Base-by-base conservation (phyloP, 2,888 invertebrate genomes). In the Nomada hirtipes region DNA sequence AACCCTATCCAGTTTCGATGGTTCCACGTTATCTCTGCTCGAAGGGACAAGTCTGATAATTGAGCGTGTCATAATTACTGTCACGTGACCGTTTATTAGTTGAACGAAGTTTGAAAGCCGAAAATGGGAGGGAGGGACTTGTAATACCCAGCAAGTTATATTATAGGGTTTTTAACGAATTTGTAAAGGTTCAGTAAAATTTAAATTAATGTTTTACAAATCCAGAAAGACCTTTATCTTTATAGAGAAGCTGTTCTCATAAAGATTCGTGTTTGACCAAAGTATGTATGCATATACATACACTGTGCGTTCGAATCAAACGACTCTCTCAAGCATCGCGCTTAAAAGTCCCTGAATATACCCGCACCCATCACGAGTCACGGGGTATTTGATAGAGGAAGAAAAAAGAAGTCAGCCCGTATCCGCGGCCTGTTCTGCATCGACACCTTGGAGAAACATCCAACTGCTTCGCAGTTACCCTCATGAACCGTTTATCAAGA, bases 391-490 rank as follows among this genome's bases (percentile, higher is more conserved):
- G 83, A 81, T 82, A 76, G 60, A 61, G 88, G 36, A 85, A 86
- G 83, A 79, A 83, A 65, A 70, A 74, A 89, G 85, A 88, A 65
- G 52, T 78, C 79, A 72, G 70, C 84, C 86, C 87, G 80, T 83
- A 87, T 89, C 77, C 70, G 64, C 72, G 47, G 81, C 68, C 77
- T 82, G 84, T 81, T 72, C 85, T 63, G 75, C 79, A 86, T 88
- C 88, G 89, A 90, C 89, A 90, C 84, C 86, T 89, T 77, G 86
- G 90, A 91, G 91, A 78, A 83, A 77, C 84, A 90, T 91, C 90
- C 86, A 76, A 75, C 65, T 67, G 50, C 82, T 78, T 63, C 57
- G 57, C 53, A 15, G 60, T 65, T 44, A 88, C 90, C 87, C 90
- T 82, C 85, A 88, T 89, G 80, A 82, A 70, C 26, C 64, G 44